Conservation (phyloP, 2,888 invertebrate genomes). For the Odontocerum albicorne region DNA sequence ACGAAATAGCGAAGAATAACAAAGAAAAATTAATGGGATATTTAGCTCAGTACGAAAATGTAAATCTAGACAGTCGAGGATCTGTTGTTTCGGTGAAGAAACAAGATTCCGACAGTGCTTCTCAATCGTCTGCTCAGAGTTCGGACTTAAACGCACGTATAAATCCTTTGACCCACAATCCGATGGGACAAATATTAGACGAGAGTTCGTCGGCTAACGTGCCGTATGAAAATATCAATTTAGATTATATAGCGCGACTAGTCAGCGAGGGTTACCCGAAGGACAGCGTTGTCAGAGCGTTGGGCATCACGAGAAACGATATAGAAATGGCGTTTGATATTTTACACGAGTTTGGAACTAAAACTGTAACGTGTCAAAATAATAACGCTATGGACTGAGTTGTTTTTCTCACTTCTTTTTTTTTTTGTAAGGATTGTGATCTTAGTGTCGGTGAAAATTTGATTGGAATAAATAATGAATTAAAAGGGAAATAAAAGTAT, state of each 20-base stretch:
- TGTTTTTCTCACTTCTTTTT: too few species aligned
- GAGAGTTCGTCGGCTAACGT: slow-evolving; percentile 49
- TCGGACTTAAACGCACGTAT: slow-evolving; percentile 38
- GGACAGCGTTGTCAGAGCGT: slow-evolving; percentile 86
- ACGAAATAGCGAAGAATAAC: slow-evolving; percentile 6
- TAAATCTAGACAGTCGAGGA: slow-evolving; percentile 45
- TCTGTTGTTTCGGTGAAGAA: slow-evolving; percentile 31
- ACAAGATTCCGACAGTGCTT: slow-evolving; percentile 13
- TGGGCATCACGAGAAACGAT: slow-evolving; percentile 91
- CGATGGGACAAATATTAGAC: slow-evolving; percentile 52
- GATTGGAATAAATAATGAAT: too few species aligned
- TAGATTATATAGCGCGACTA: slow-evolving; percentile 86
- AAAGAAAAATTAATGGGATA: slow-evolving; percentile 2
- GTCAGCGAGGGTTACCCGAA: slow-evolving; percentile 90
- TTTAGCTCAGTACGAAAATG: slow-evolving; percentile 47
- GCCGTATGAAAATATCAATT: slow-evolving; percentile 85
- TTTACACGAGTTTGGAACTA: slow-evolving; percentile 84
- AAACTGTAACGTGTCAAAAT: slow-evolving; percentile 41
- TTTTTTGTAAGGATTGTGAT: background rate
- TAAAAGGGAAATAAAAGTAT: too few species aligned
- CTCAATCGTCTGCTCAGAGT: background rate
- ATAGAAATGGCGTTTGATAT: slow-evolving; percentile 96
- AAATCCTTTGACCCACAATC: slow-evolving; percentile 56
- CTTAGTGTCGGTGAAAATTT: too few species aligned
- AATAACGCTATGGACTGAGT: slow-evolving; percentile 31